Evolutionary conservation across 2,888 invertebrate genomes (phyloP).

Genomic region (Elegia similella): DNA sequence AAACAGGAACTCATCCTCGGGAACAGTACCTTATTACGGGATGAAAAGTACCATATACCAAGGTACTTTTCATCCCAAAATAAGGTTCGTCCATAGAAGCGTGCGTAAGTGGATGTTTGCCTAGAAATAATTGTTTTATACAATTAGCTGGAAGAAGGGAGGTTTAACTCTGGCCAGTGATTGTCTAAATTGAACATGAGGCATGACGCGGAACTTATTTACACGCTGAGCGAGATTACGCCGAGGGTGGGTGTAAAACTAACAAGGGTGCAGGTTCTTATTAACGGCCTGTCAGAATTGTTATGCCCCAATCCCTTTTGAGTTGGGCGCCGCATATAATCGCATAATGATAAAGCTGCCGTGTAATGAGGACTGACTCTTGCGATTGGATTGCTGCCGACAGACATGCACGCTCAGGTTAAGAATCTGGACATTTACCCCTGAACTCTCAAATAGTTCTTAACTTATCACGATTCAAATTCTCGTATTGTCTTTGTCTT

Average conservation of each 20-base stretch:
- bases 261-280: slow-evolving; percentile 73
- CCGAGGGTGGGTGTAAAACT: slow-evolving; percentile 62
- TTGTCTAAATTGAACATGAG: slow-evolving; percentile 15
- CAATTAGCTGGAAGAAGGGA: too few relatives aligned
- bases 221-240: slow-evolving; percentile 55
- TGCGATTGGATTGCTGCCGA: neutral
- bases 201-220: slow-evolving; percentile 44
- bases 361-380: slow-evolving; percentile 10
- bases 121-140: too few relatives aligned
- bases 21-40: too few relatives aligned
- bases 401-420: slow-evolving; percentile 1
- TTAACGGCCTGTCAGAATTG: slow-evolving; percentile 71
- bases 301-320: slow-evolving; percentile 61
- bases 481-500: too few relatives aligned
- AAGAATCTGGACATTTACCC: too few relatives aligned
- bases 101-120: too few relatives aligned
- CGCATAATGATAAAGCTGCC: slow-evolving; percentile 12
- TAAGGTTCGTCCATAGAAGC: too few relatives aligned
- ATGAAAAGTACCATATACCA: too few relatives aligned
- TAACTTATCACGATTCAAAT: too few relatives aligned
- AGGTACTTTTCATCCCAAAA: too few relatives aligned
- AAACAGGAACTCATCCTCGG: too few relatives aligned
- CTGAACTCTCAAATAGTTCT: too few relatives aligned
- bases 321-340: slow-evolving; percentile 43
- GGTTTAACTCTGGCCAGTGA: neutral